phyloP scores from a whole-genome alignment of 2,888 invertebrate species.

The Diloba caeruleocephala region DNA sequence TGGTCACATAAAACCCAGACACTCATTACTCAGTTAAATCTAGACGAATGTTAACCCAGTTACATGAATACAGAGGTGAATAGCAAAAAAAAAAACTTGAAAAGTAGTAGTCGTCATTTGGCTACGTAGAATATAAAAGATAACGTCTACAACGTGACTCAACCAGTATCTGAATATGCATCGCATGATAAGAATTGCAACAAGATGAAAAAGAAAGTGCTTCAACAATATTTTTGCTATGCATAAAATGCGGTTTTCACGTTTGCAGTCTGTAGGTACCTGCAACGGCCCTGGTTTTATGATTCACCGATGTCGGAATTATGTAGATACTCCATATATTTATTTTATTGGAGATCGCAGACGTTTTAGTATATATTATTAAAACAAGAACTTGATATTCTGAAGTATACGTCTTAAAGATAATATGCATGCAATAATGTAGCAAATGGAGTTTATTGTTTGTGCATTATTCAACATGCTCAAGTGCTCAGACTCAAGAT shows the following conservation, averaged over 20 bases:
- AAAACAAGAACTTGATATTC: slow-evolving; percentile 28
- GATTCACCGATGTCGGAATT: slow-evolving; percentile 24
- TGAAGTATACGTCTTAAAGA: slow-evolving; percentile 1
- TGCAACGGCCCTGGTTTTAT: slow-evolving; percentile 11
- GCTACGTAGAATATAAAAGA: background rate
- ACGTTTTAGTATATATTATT: slow-evolving; percentile 21
- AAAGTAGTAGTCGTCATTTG: slow-evolving; percentile 2
- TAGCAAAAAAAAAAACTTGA: slow-evolving; percentile 5
- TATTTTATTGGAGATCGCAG: slow-evolving; percentile 36
- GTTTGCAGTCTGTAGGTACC: too few species aligned
- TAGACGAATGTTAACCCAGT: slow-evolving; percentile 12
- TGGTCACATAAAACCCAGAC: slow-evolving; percentile 1
- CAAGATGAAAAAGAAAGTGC: slow-evolving; percentile 7
- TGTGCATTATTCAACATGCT: slow-evolving; percentile 10
- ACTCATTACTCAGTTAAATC: background rate
- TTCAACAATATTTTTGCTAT: slow-evolving; percentile 21
- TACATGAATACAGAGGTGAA: slow-evolving; percentile 8
- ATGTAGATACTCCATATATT: slow-evolving; percentile 38
- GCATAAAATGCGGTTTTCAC: slow-evolving; percentile 13
- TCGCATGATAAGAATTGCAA: slow-evolving; percentile 16
- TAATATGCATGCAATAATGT: slow-evolving; percentile 15
- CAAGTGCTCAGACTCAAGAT: background rate
- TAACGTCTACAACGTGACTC: slow-evolving; percentile 11
- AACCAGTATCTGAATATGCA: slow-evolving; percentile 4
- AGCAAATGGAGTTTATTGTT: slow-evolving; percentile 13